Conservation (phyloP, 2,888 invertebrate species). For the Brachylomia viminalis region DNA sequence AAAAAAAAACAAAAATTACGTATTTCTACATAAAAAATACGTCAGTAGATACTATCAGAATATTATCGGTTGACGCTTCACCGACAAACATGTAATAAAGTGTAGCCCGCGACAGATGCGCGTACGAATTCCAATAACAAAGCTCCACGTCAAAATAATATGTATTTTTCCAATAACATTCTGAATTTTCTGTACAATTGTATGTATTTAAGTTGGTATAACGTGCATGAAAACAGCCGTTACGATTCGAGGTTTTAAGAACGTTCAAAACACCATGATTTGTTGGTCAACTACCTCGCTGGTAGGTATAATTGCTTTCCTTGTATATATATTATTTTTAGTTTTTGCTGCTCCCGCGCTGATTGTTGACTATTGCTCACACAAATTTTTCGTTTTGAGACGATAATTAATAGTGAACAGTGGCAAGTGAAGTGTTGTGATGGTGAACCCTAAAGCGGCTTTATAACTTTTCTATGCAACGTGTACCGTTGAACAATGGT, state of each 20-base stretch:
- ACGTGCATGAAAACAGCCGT: too few species aligned
- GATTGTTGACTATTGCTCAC: too few species aligned
- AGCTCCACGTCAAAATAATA: slow-evolving; percentile 42
- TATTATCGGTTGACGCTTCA: slow-evolving; percentile 1
- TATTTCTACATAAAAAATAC: slow-evolving; percentile 8
- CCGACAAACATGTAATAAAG: slow-evolving; percentile 54
- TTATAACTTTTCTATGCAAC: too few species aligned
- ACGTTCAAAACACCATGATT: not conserved
- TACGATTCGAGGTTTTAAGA: not conserved
- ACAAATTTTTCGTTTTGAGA: too few species aligned
- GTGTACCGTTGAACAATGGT: too few species aligned
- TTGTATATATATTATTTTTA: too few species aligned
- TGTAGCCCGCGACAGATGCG: slow-evolving; percentile 50
- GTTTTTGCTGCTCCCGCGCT: too few species aligned
- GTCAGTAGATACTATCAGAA: slow-evolving; percentile 12
- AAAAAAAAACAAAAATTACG: too few species aligned
- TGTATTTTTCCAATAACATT: slow-evolving; percentile 51
- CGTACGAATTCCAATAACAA: slow-evolving; percentile 51
- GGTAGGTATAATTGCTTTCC: not conserved
- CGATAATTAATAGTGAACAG: too few species aligned
- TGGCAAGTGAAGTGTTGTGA: too few species aligned
- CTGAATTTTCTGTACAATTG: slow-evolving; percentile 15
- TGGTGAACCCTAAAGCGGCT: too few species aligned
- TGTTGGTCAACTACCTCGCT: not conserved
- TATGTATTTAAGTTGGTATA: not conserved